Base-by-base conservation (phyloP, 2,888 invertebrate species). In the Phorcus lineatus region DNA sequence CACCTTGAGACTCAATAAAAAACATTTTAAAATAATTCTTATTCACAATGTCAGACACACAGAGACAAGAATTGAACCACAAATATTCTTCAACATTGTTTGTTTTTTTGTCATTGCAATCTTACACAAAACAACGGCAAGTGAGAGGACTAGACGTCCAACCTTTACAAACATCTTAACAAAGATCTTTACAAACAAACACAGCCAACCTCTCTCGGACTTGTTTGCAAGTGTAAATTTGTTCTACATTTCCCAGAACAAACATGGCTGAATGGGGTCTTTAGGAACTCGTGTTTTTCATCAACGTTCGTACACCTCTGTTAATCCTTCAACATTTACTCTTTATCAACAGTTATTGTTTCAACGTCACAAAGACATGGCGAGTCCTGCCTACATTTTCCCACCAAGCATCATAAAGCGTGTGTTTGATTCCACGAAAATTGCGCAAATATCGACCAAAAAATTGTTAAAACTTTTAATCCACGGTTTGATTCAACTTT, bases 271-370 rank as follows among this genome's bases (percentile, higher is more conserved):
- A 70, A 70, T 70, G 70, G 36, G 1, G 28, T 36, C 40, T 70
- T 70, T 31, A 36, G 70, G 70, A 31, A 40, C 70, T 36, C 19
- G 70, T 70, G 70, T 70, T 70, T 40, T 70, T 70, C 36, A 70
- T 31, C 70, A 40, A 70, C 19, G 70, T 70, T 70, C 70, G 70
- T 36, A 40, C 70, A 36, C 28, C 40, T 11, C 70, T 19, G 31
- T 19, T 70, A 70, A 70, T 70, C 70, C 40, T 19, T 11, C 16
- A 17, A 36, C 17, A 24, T 70, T 70, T 70, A 24, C 36, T 19
- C 19, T 13, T 70, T 36, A 70, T 70, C 70, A 70, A 70, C 70
- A 70, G 70, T 70, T 31, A 70, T 36, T 70, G 70, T 19, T 62
- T 62, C 62, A 62, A 28, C 24, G 28, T 70, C 19, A 36, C 17